These are phyloP conservation scores for Acrocephalus arundinaceus DNA, from an alignment of 2,113 vertebrate genomes.

Conservation along the genomic window DNA sequence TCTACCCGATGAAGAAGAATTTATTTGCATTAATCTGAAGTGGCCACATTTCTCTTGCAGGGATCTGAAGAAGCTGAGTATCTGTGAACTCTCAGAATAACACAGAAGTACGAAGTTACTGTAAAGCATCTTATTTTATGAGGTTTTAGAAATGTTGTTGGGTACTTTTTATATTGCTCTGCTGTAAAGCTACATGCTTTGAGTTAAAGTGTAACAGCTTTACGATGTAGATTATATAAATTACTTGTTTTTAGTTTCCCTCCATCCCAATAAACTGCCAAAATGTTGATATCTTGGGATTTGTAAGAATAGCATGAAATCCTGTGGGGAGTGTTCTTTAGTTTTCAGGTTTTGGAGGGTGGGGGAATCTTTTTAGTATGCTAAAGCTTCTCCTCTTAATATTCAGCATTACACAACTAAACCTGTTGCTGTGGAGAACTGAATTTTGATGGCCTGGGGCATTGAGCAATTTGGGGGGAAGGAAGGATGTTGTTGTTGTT, in stretches of 20 bases:
- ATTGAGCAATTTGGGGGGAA: neutral
- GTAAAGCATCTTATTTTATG: neutral
- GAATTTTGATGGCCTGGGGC: neutral
- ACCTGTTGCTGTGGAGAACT: neutral
- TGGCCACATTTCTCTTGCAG: neutral
- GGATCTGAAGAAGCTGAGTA: neutral
- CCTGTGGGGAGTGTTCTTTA: neutral
- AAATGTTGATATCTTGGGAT: neutral
- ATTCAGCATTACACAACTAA: neutral
- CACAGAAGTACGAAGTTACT: neutral
- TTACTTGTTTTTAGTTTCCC: neutral
- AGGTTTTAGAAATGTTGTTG: neutral
- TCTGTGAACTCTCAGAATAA: neutral
- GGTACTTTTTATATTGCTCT: neutral
- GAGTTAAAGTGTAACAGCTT: slow-evolving; percentile 31
- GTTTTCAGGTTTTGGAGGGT: neutral
- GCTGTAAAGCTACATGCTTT: neutral
- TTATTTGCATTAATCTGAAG: neutral
- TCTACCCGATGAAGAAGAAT: neutral
- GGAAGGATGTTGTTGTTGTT: neutral
- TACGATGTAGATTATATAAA: neutral
- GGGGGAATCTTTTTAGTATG: neutral
- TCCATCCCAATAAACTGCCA: neutral
- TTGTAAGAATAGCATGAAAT: neutral
- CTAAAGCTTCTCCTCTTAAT: neutral